Base-by-base conservation (phyloP, 2,797 vertebrate genomes). In the Amniataba percoides region DNA sequence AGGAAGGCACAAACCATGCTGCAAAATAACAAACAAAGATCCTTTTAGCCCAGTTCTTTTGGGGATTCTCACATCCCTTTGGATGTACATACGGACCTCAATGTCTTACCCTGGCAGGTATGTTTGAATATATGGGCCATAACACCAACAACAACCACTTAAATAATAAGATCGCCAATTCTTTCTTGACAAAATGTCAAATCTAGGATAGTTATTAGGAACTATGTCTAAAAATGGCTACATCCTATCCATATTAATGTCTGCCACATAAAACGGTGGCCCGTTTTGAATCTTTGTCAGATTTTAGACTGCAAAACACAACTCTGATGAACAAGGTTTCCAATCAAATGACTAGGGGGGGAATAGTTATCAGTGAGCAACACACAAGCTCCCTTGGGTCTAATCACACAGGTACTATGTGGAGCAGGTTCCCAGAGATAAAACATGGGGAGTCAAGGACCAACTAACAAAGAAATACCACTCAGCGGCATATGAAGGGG, bases 401-500 rank as follows among this genome's bases (percentile, higher is more conserved):
- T 79, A 63, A 81, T 83, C 68, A 42, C 3, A 7, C 71, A 85
- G 71, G 65, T 75, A 55, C 7, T 21, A 16, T 21, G 10, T 31
- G 59, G 63, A 58, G 42, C 80, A 79, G 71, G 60, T 68, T 36
- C 19, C 51, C 59, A n/a, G 31, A 21, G 67, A 79, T 63, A 67
- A 77, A 34, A 61, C 56, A 59, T 1, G 15, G 39, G 43, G 23
- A 42, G 34, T 7, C 39, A 13, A 60, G 40, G 40, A 51, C 73
- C 34, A 63, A 80, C 63, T 56, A 62, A 80, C 39, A 70, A 60
- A 77, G 75, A 76, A 69, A 58, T 12, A 46, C 46, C 36, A 65
- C 69, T 64, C 74, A 19, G 72, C 71, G 75, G 86, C 84, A 83
- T 66, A 77, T 89, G 84, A 88, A 71, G 80, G 83, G 66, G 84